Conservation (phyloP, 2,113 vertebrate species). For the Coptodon bakossiorum region DNA sequence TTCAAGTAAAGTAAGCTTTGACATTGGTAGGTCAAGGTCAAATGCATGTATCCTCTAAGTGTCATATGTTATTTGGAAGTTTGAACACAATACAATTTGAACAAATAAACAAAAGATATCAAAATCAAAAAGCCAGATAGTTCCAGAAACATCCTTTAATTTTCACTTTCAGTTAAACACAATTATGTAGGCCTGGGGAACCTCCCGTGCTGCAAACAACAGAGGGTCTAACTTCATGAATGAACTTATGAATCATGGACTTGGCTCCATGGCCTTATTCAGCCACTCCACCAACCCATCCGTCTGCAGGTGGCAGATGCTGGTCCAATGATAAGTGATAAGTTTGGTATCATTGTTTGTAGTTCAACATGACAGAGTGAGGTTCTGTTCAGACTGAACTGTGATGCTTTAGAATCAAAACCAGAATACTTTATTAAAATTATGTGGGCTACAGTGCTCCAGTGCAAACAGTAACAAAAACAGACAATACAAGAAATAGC, state of each 20-base stretch:
- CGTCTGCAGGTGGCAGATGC: neutral
- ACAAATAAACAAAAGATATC: neutral
- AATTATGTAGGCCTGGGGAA: fast-evolving
- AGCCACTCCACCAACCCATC: neutral
- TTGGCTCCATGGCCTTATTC: neutral
- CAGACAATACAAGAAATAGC: too few relatives aligned
- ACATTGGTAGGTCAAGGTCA: neutral
- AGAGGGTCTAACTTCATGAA: neutral
- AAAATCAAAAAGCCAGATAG: neutral
- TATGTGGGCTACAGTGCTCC: too few relatives aligned
- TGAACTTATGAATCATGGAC: fast-evolving
- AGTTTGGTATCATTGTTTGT: neutral
- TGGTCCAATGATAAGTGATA: neutral
- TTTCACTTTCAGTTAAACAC: neutral
- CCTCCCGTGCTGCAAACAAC: neutral
- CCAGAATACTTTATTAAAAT: neutral
- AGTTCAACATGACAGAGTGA: neutral
- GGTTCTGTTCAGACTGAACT: fast-evolving
- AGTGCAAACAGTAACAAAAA: too few relatives aligned
- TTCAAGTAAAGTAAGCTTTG: neutral
- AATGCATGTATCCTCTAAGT: neutral
- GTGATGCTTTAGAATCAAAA: neutral
- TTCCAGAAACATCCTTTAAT: fast-evolving
- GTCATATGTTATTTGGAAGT: neutral
- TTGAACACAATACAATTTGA: too few relatives aligned